Percentiles rank a stretch among this genome's conserved stretches.
phyloP scores from a whole-genome alignment of 2,888 invertebrate genomes.

The Mesoligia furuncula region DNA sequence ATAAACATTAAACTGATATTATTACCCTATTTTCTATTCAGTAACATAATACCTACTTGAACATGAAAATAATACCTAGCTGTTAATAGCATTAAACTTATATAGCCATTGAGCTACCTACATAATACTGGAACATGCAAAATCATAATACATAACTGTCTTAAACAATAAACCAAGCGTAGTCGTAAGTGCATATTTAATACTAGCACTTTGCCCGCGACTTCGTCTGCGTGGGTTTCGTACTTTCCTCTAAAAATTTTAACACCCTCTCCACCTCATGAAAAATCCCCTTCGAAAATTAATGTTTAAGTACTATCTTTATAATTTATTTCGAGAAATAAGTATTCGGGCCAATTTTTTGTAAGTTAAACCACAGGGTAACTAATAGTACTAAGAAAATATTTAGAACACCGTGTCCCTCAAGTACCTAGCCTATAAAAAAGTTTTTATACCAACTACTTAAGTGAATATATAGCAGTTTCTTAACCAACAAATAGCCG shows the following conservation, averaged over 20 bases:
- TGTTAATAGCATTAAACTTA: no score
- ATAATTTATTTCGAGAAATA: no score
- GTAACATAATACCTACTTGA: neutral
- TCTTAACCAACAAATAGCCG: constrained; percentile 71
- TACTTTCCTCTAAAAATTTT: no score
- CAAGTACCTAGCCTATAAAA: constrained; percentile 22
- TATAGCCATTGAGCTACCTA: neutral
- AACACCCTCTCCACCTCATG: no score
- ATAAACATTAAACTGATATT: neutral
- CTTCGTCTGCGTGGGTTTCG: no score
- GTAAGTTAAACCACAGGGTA: no score
- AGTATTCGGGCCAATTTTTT: no score
- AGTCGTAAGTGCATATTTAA: constrained; percentile 10
- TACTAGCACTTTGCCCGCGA: neutral
- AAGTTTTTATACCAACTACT: constrained; percentile 5
- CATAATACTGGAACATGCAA: neutral
- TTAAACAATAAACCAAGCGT: neutral
- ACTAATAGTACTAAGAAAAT: constrained; percentile 12
- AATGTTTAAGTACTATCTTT: no score
- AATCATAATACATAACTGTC: constrained; percentile 1
- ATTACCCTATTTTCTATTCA: constrained; percentile 1
- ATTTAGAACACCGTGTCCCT: constrained; percentile 65
- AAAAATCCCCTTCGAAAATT: no score
- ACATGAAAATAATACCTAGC: neutral
- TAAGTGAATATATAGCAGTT: constrained; percentile 12